A percentile compares a stretch with the other conserved stretches of the same genome.
phyloP scores from a whole-genome alignment of 2,797 vertebrate genomes.

The Peromyscus eremicus region DNA sequence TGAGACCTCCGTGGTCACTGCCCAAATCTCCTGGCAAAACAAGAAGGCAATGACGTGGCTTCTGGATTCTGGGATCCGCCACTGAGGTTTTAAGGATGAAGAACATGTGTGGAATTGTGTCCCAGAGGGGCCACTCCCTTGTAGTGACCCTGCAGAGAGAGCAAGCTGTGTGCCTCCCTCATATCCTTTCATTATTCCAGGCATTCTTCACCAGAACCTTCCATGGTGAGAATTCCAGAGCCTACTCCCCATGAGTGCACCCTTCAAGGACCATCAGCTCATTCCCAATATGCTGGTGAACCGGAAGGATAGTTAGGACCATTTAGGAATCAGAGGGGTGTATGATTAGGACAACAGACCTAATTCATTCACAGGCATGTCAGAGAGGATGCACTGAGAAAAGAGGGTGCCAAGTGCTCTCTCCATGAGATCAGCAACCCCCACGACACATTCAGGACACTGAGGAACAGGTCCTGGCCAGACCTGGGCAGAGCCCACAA shows the following conservation, averaged over 20 bases:
- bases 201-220: not conserved
- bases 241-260: not conserved
- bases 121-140: not conserved
- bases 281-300: not conserved
- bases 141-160: not conserved
- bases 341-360: not conserved
- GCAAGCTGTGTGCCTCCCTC: not conserved
- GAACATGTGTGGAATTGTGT: not conserved
- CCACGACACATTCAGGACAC: not conserved
- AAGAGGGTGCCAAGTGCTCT: not conserved
- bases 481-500: not conserved
- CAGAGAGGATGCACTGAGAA: not conserved
- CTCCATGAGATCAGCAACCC: not conserved
- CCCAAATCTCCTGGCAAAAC: slow-evolving; percentile 22
- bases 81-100: not conserved
- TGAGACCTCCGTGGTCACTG: not conserved
- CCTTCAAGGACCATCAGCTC: not conserved
- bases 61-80: not conserved
- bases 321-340: not conserved
- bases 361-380: not conserved
- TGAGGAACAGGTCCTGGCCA: not conserved
- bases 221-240: not conserved
- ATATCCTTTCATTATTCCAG: not conserved
- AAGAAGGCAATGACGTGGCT: accelerated
- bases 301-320: not conserved